A percentile compares a stretch with the other conserved stretches of the same genome.
These are phyloP conservation scores for Muscicapa comitata DNA, from an alignment of 2,797 vertebrate genomes.

Conservation along the genomic window DNA sequence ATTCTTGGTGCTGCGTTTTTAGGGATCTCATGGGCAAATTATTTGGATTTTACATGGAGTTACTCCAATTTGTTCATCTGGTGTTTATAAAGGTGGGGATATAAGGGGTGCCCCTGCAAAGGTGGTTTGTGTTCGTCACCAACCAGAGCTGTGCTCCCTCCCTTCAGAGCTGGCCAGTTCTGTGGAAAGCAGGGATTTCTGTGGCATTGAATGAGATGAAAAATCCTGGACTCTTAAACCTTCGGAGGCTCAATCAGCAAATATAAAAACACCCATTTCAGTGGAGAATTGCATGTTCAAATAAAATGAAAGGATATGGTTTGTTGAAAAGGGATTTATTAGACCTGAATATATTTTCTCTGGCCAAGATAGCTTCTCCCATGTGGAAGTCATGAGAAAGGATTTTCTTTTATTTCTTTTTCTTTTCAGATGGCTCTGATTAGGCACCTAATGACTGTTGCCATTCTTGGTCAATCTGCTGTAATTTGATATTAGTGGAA, in stretches of 20 bases:
- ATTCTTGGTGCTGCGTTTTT: not conserved
- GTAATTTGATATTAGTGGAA: conserved; percentile 63
- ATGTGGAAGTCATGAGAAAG: conserved; percentile 9
- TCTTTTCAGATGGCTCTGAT: conserved; percentile 60
- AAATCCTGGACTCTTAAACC: not conserved
- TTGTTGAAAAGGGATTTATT: not conserved
- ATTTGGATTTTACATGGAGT: accelerated
- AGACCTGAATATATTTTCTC: not conserved
- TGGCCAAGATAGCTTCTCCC: not conserved
- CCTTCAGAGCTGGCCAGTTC: not conserved
- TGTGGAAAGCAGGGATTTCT: not conserved
- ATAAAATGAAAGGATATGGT: not conserved
- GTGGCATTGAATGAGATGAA: not conserved
- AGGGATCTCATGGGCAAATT: not conserved
- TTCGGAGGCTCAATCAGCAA: not conserved
- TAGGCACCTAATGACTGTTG: conserved; percentile 64
- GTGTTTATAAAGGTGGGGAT: not conserved
- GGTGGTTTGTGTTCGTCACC: not conserved
- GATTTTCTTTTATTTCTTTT: conserved; percentile 30
- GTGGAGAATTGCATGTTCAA: not conserved
- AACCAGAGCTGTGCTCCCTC: not conserved
- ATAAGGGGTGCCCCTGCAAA: not conserved
- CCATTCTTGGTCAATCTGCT: conserved; percentile 72
- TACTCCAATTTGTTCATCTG: not conserved
- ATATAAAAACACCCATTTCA: not conserved